A percentile compares a stretch with the other conserved stretches of the same genome.
Evolutionary conservation across 2,113 vertebrate species (phyloP).

Genomic region (Noctilio leporinus): DNA sequence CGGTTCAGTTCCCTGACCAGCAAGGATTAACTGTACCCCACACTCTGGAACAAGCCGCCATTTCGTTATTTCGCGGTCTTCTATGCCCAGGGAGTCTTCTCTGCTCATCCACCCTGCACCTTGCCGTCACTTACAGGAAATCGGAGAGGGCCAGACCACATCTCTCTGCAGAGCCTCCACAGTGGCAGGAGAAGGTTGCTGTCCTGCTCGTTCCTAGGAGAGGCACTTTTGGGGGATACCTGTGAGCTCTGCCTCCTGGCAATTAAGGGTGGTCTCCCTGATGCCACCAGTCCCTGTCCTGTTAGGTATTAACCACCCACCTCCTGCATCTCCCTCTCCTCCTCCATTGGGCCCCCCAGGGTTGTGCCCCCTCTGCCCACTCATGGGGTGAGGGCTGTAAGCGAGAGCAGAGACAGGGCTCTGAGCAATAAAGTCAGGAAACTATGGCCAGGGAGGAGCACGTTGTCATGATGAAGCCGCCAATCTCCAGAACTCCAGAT

Average conservation of each 20-base stretch:
- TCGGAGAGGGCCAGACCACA: neutral
- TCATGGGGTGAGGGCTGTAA: neutral
- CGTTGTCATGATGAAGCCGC: too few species aligned
- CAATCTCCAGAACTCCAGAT: too few species aligned
- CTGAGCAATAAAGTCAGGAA: neutral
- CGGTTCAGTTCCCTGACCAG: neutral
- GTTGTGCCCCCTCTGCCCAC: neutral
- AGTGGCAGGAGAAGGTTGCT: accelerated
- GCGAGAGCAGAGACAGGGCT: neutral
- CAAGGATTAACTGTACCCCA: neutral
- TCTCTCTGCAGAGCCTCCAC: neutral
- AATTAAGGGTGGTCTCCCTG: neutral
- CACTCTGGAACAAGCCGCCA: neutral
- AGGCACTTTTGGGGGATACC: neutral
- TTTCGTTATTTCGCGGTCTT: neutral
- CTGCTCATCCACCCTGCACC: neutral
- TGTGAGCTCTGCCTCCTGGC: neutral
- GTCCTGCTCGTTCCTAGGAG: neutral
- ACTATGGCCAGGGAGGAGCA: too few species aligned
- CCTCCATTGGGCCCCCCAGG: accelerated
- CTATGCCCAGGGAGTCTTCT: neutral
- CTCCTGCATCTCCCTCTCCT: neutral
- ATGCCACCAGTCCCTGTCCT: neutral
- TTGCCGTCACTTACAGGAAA: neutral
- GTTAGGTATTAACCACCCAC: neutral